Evolutionary conservation across 2,113 vertebrate genomes (phyloP), one percentile per base, ranked within the genome.

Genomic region (Vireo altiloquus): DNA sequence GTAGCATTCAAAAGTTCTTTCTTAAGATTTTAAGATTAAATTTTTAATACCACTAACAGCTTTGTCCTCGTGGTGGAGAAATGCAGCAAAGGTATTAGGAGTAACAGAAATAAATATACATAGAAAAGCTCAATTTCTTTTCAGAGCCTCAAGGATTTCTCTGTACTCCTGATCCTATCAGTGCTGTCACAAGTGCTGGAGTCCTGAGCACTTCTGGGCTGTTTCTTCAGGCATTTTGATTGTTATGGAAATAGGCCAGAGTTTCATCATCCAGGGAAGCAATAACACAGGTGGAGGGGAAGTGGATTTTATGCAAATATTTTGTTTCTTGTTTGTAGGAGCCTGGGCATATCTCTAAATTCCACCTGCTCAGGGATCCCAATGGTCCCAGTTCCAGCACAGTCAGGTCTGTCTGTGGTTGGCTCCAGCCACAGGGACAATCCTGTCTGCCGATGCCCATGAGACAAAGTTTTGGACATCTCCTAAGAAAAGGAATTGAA

Each of bases 221-320:
- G n/a, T 87, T 89, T 93, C 83, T 92, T 63, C 11, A 54, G 68
- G 64, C 77, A 61, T 89, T 78, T 89, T 18, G 40, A 44, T 89
- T 84, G 61, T 53, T 81, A 71, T 76, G 69, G 82, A 82, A 96
- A 91, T 57, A 75, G 69, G 44, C 13, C 64, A 70, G 37, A 3
- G 39, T 64, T 87, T 82, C 91, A 78, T 60, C 81, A 65, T 56
- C 64, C 64, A 15, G 74, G 47, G 52, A 82, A 79, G 69, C 6
- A 54, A 53, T 22, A 84, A 49, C 75, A 50, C 79, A 89, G 91
- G 87, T 89, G 86, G 24, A 89, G 49, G 40, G 70, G 65, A 89
- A 92, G 89, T 37, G 64, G 64, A 47, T 89, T 95, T 92, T 79
- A 94, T 94, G 84, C 91, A 94, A 82, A 64, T 83, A 15, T 24